Evolutionary conservation across 2,888 invertebrate genomes (phyloP).

Genomic region (Fragum fragum): DNA sequence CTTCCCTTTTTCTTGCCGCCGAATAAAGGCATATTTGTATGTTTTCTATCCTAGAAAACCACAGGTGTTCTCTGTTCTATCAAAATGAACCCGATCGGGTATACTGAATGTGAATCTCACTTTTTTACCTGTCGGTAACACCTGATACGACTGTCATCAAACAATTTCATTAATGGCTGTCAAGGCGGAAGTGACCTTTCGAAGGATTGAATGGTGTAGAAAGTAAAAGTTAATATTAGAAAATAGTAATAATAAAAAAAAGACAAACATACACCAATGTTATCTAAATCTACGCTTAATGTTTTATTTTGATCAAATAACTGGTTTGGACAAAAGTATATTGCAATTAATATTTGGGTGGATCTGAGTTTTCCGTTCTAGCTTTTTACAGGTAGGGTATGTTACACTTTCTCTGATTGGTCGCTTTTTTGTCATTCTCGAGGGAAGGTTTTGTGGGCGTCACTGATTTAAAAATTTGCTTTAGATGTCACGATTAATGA

Average conservation of each 20-base stretch:
- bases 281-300: too few relatives aligned
- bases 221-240: too few relatives aligned
- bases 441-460: background rate
- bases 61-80: background rate
- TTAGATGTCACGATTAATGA: background rate
- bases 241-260: too few relatives aligned
- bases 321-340: too few relatives aligned
- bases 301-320: too few relatives aligned
- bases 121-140: constrained; percentile 48
- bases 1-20: constrained; percentile 76
- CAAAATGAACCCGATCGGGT: background rate
- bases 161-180: constrained; percentile 52
- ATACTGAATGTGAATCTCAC: background rate
- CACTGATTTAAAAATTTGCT: background rate
- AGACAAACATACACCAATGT: too few relatives aligned
- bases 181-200: constrained; percentile 57
- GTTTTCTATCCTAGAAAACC: background rate
- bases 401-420: constrained; percentile 1
- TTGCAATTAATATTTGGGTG: background rate
- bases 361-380: background rate
- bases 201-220: background rate
- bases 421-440: background rate
- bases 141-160: constrained; percentile 47
- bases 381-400: constrained; percentile 1
- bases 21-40: constrained; percentile 64